Evolutionary conservation across 2,113 vertebrate species (phyloP).

Genomic region (Piprites chloris): DNA sequence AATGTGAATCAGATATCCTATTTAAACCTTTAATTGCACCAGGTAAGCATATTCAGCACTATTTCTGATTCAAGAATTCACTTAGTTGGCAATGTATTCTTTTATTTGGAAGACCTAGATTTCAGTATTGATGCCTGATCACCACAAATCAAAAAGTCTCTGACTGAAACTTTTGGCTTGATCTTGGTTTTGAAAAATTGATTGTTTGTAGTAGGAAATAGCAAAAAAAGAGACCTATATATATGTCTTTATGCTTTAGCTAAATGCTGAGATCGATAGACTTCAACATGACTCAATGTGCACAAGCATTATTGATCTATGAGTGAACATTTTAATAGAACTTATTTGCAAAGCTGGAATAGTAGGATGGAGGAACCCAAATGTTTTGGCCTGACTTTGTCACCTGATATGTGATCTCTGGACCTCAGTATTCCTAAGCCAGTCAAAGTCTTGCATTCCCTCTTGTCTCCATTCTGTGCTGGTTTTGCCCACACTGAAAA

Average conservation of each 20-base stretch:
- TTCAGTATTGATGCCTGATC: not conserved
- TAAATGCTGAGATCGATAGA: not conserved
- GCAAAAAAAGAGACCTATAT: not conserved
- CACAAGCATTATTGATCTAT: not conserved
- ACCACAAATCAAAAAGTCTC: not conserved
- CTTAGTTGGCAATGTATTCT: not conserved
- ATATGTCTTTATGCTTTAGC: not conserved
- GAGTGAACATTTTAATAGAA: not conserved
- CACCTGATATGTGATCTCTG: not conserved
- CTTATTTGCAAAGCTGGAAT: not conserved
- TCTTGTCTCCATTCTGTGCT: not conserved
- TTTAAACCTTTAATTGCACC: not conserved
- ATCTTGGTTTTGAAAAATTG: not conserved
- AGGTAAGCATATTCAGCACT: not conserved
- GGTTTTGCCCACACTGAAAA: not conserved
- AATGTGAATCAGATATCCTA: not conserved
- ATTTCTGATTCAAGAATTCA: not conserved
- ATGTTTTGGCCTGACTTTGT: not conserved
- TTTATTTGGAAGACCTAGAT: not conserved
- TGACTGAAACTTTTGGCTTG: not conserved
- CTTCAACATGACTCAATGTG: not conserved
- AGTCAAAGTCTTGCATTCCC: not conserved
- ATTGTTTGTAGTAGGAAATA: not conserved
- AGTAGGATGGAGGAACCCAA: not conserved
- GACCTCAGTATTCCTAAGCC: not conserved